Evolutionary conservation across 2,888 invertebrate species (phyloP).

Genomic region (Andrena trimmerana): DNA sequence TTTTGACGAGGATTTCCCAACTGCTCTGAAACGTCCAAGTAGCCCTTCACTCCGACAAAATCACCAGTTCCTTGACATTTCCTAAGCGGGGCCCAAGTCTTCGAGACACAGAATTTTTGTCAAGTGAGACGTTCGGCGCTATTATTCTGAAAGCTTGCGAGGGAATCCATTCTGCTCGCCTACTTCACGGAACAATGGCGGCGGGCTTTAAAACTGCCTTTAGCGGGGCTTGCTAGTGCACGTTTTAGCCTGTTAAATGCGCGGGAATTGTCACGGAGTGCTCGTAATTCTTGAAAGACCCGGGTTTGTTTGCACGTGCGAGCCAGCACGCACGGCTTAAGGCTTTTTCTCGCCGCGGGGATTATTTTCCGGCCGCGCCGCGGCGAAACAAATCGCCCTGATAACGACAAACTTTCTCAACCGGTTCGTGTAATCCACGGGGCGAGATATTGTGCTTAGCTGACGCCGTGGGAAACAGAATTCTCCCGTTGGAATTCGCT

Average conservation of each 20-base stretch:
- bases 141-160: conserved; percentile 56
- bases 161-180: conserved; percentile 52
- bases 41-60: no score
- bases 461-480: not conserved
- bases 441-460: conserved; percentile 1
- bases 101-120: conserved; percentile 32
- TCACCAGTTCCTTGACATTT: conserved; percentile 11
- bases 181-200: conserved; percentile 58
- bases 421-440: conserved; percentile 36
- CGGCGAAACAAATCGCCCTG: conserved; percentile 52
- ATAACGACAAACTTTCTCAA: conserved; percentile 37
- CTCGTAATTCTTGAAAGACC: conserved; percentile 56
- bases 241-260: conserved; percentile 62
- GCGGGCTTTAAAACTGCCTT: conserved; percentile 57
- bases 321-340: conserved; percentile 42
- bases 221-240: conserved; percentile 22
- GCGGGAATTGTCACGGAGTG: conserved; percentile 59
- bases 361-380: conserved; percentile 36
- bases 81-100: not conserved
- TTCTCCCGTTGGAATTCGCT: not conserved
- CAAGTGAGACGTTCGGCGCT: conserved; percentile 49
- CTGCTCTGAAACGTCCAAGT: no score
- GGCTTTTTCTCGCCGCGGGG: conserved; percentile 47
- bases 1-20: no score
- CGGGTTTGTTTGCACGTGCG: conserved; percentile 51